phyloP scores from a whole-genome alignment of 1,140 invertebrate genomes.

The Diabrotica undecimpunctata region DNA sequence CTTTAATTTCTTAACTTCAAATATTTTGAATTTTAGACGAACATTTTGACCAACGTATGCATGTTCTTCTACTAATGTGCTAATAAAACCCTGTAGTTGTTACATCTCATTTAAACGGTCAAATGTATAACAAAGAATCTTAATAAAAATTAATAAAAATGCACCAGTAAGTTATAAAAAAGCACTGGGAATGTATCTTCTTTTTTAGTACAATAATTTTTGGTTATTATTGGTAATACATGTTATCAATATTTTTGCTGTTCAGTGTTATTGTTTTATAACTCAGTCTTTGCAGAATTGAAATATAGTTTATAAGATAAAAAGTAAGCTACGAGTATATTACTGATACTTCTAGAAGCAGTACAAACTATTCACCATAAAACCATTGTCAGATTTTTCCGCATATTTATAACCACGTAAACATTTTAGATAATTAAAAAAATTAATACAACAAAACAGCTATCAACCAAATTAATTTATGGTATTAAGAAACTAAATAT shows the following conservation, averaged over 20 bases:
- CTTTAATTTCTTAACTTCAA: too few relatives aligned
- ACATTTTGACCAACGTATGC: too few relatives aligned
- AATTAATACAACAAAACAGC: too few relatives aligned
- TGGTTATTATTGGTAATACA: conserved; percentile 26
- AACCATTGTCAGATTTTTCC: too few relatives aligned
- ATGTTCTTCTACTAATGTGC: too few relatives aligned
- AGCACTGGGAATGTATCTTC: conserved; percentile 39
- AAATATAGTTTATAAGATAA: background rate
- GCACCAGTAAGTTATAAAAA: conserved; percentile 28
- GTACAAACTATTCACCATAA: background rate
- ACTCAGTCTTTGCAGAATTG: conserved; percentile 24
- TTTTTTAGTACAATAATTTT: conserved; percentile 20
- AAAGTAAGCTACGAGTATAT: background rate
- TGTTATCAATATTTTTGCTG: conserved; percentile 10
- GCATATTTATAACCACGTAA: background rate
- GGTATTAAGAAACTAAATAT: background rate
- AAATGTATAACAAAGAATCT: background rate
- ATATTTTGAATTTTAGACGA: too few relatives aligned
- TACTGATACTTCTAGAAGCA: background rate
- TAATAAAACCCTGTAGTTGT: too few relatives aligned
- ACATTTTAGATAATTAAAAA: too few relatives aligned
- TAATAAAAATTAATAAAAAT: conserved; percentile 7
- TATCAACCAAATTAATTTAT: background rate
- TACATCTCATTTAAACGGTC: too few relatives aligned
- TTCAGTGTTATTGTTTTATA: conserved; percentile 17